Conservation (phyloP, 2,888 invertebrate species). For the Opisthograptis luteolata region DNA sequence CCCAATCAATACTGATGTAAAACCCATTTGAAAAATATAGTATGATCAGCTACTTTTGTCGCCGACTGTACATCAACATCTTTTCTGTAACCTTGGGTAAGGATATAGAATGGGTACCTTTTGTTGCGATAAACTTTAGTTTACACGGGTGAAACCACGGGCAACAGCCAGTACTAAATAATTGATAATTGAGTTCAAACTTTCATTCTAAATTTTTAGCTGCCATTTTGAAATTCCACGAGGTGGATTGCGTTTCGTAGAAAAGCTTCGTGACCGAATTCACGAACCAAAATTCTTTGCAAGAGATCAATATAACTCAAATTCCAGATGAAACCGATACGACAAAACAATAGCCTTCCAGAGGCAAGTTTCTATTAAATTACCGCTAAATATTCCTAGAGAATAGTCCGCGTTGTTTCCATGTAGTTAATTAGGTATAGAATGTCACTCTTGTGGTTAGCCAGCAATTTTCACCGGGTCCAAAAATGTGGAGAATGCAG, state of each 20-base stretch:
- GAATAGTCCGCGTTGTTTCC: conserved; percentile 30
- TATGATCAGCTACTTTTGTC: no score
- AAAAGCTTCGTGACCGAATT: conserved; percentile 4
- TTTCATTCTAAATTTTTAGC: not conserved
- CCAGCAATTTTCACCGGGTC: conserved; percentile 27
- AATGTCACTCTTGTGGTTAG: conserved; percentile 35
- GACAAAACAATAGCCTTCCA: conserved; percentile 25
- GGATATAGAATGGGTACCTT: no score
- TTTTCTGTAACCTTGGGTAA: no score
- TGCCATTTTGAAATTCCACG: not conserved
- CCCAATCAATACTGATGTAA: no score
- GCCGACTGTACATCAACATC: no score
- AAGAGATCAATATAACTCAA: conserved; percentile 31
- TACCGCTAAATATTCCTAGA: conserved; percentile 26
- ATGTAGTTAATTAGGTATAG: conserved; percentile 41
- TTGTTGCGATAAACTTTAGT: no score
- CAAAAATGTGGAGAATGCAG: conserved; percentile 39
- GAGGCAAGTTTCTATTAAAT: conserved; percentile 31
- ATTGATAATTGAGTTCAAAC: not conserved
- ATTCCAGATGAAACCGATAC: conserved; percentile 33
- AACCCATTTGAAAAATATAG: no score
- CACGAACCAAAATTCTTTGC: conserved; percentile 16
- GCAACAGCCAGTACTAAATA: no score
- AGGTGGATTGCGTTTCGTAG: not conserved
- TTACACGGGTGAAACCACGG: no score